Evolutionary conservation across 2,888 invertebrate genomes (phyloP), one percentile per base, ranked within the genome.

Genomic region (Exocentrus adspersus): DNA sequence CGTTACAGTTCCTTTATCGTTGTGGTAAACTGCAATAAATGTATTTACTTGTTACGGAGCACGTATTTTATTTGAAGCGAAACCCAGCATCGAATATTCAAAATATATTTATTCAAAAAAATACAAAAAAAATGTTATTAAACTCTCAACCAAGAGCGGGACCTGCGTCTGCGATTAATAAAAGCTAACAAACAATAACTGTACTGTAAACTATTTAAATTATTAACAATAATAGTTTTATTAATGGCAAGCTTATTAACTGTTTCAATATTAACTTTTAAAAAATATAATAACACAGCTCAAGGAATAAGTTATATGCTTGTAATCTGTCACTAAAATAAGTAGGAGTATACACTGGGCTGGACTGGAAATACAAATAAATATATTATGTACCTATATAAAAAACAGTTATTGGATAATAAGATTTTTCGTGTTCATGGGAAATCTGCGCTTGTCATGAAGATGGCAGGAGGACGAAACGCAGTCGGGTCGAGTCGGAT

Each of bases 11-110:
- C 67, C 70, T 70, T 72, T 68, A 71, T 72, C 72, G 73, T 75
- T 74, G 74, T 75, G 69, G 70, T 65, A 71, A 72, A 69, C 72
- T 72, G 69, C 73, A 77, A 77, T 77, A 77, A 77, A 77, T 75
- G 76, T 77, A 73, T 71, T 72, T 5, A 69, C 75, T 73, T 75
- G 66, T 73, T 69, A 24, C 7, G n/a, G n/a, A n/a, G n/a, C 24
- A 24, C 4, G 24, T 24, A 7, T 24, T 24, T 24, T 24, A 24
- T 24, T 24, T 24, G 24, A 7, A 5, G 28, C 12, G 4, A 62
- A 62, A 24, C 7, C 46, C 51, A 46, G 17, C 21, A 12, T 24
- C 9, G 32, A 24, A 53, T 30, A 43, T 48, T 46, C 58, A 58
- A 62, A 62, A 58, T 42, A n/a, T n/a, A 20, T 58, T 58, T 62